phyloP scores from a whole-genome alignment of 2,888 invertebrate species.

The Leucophenga maculata region DNA sequence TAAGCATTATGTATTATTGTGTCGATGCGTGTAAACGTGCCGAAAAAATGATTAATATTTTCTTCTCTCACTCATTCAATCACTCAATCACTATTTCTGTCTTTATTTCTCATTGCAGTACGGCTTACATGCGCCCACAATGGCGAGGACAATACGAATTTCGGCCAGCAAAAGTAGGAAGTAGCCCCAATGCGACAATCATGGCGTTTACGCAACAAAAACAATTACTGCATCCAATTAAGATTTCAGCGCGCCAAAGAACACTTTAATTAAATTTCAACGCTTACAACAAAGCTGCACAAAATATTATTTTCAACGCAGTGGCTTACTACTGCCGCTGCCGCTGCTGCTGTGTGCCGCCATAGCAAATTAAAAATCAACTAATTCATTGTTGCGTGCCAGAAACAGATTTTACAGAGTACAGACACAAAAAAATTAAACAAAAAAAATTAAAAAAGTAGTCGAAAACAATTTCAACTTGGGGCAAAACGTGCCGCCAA shows the following conservation, averaged over 20 bases:
- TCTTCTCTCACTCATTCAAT: conserved; percentile 9
- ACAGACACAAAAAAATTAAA: not conserved
- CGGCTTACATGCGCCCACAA: conserved; percentile 23
- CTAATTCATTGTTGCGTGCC: conserved; percentile 19
- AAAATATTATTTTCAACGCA: too few species aligned
- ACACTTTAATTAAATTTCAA: conserved; percentile 49
- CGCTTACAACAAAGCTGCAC: not conserved
- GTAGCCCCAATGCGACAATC: conserved; percentile 39
- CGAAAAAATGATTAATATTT: conserved; percentile 36
- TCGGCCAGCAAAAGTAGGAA: not conserved
- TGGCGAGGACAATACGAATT: conserved; percentile 21
- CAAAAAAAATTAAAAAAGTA: not conserved
- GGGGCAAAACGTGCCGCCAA: not conserved
- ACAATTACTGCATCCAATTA: conserved; percentile 47
- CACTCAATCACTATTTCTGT: not conserved
- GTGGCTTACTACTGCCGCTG: not conserved
- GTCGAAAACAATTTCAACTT: not conserved
- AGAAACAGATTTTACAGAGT: conserved; percentile 8
- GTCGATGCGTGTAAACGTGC: conserved; percentile 45
- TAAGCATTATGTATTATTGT: conserved; percentile 34
- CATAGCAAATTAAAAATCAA: conserved; percentile 10
- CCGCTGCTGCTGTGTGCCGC: not conserved
- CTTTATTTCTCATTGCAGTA: conserved; percentile 28
- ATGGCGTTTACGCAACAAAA: conserved; percentile 55
- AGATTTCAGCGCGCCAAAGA: conserved; percentile 39